A percentile compares a stretch with the other conserved stretches of the same genome.
Conservation (phyloP, 2,797 vertebrate genomes). For the Melanotaenia trifasciata region DNA sequence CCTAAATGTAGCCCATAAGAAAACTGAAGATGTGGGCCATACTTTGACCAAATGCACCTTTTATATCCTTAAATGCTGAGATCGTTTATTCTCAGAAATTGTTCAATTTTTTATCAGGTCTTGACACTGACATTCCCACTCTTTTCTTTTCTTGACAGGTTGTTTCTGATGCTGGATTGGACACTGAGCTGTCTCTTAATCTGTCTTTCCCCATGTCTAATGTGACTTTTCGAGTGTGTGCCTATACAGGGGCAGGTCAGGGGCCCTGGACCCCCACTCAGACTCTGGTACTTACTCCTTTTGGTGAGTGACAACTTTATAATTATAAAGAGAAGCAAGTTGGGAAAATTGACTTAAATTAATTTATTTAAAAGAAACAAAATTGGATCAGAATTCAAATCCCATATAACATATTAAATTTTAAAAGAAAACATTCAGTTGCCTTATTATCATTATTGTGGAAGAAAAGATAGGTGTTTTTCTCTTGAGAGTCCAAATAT, state of each 20-base stretch:
- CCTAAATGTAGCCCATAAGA: background rate
- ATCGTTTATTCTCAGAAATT: too few species aligned
- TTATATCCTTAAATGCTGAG: too few species aligned
- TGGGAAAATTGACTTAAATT: too few species aligned
- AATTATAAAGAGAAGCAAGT: too few species aligned
- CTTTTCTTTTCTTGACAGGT: slow-evolving; percentile 51
- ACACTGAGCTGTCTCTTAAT: slow-evolving; percentile 83
- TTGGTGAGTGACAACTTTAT: slow-evolving; percentile 67
- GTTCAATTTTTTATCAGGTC: too few species aligned
- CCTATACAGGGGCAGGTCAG: slow-evolving; percentile 86
- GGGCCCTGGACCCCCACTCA: slow-evolving; percentile 88
- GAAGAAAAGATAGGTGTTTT: background rate
- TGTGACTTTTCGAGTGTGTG: slow-evolving; percentile 85
- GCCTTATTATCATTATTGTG: background rate
- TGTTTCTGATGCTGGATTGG: slow-evolving; percentile 81
- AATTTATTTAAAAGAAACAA: too few species aligned
- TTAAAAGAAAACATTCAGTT: background rate
- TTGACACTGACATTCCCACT: background rate
- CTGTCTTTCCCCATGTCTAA: slow-evolving; percentile 83
- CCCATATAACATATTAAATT: too few species aligned
- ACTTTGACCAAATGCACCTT: too few species aligned
- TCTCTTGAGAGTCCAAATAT: background rate
- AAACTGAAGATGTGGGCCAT: background rate
- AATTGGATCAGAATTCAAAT: too few species aligned
- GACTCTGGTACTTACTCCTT: slow-evolving; percentile 68